Evolutionary conservation across 2,888 invertebrate genomes (phyloP), one percentile per base, ranked within the genome.

Genomic region (Habrosyne pyritoides): DNA sequence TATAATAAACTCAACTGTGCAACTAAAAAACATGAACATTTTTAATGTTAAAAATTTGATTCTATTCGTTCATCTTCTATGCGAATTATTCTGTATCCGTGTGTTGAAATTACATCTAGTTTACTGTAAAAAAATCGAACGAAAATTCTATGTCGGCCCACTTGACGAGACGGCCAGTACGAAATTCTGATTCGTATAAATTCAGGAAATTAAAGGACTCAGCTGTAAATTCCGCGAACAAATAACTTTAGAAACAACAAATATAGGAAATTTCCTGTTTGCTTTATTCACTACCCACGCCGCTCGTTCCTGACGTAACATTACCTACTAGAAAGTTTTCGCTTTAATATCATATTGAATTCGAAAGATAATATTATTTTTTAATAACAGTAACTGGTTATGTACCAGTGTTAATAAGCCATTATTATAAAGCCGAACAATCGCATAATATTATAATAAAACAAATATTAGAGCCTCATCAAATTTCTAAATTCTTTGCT

Each of bases 241-340:
- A 33, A 33, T 33, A 33, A 42, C 42, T 42, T 42, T 42, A 8
- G 18, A 18, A 42, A 14, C 14, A 42, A 18, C 42, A 18, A 42
- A 42, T 42, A 42, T 8, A 18, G 14, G 42, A 42, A 42, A 42
- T 42, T 42, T 42, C 42, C 42, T 42, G 42, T 18, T 42, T 42
- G 36, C 18, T 18, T 14, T 42, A 42, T 18, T 18, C 4, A 24
- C 24, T 6, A 18, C 18, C 18, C 7, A 42, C 42, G 18, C n/a
- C 14, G n/a, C n/a, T 33, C 33, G 33, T 5, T 33, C 33, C 33
- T 33, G 33, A 33, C 33, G 33, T 33, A 33, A 33, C 6, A 6
- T 33, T 33, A n/a, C n/a, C n/a, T n/a, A n/a, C n/a, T 12, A 3
- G 33, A 33, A 33, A 33, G 33, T 33, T 33, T 4, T n/a, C 4